These are phyloP conservation scores for Athalia circularis DNA, from an alignment of 2,888 invertebrate species.

Conservation along the genomic window DNA sequence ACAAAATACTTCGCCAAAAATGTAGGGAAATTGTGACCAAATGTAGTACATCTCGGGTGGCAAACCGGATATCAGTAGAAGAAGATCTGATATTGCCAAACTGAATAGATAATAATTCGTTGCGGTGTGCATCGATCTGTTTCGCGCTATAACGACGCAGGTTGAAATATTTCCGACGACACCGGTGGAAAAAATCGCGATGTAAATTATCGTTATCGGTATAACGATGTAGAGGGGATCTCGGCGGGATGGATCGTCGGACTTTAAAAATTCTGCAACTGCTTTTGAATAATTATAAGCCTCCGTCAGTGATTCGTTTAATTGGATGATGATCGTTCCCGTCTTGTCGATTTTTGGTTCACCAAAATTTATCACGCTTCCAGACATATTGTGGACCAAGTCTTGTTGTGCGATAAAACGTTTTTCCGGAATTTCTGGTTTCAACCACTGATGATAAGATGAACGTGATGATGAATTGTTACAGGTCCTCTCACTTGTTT, in stretches of 20 bases:
- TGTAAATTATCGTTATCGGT: conserved; percentile 86
- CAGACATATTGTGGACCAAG: not conserved
- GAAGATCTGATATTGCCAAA: conserved; percentile 88
- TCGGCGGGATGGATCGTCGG: conserved; percentile 53
- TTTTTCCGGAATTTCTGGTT: not conserved
- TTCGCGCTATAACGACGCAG: conserved; percentile 88
- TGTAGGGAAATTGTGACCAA: conserved; percentile 86
- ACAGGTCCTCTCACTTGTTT: conserved; percentile 4
- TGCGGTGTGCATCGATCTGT: conserved; percentile 89
- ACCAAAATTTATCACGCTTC: not conserved
- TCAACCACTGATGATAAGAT: not conserved
- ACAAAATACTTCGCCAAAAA: conserved; percentile 88
- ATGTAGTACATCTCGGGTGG: conserved; percentile 89
- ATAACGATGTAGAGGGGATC: conserved; percentile 81
- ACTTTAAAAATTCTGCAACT: not conserved
- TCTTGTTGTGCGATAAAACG: not conserved
- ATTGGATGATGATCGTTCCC: not conserved
- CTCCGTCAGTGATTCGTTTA: not conserved
- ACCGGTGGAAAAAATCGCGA: conserved; percentile 86
- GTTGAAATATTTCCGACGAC: conserved; percentile 89
- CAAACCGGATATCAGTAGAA: conserved; percentile 86
- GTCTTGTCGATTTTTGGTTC: not conserved
- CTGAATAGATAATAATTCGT: conserved; percentile 91
- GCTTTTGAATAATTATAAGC: conserved; percentile 16
- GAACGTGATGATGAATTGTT: not conserved